Evolutionary conservation across 2,797 vertebrate genomes (phyloP), one percentile per base, ranked within the genome.

Genomic region (Enteromius thamalakanensis): DNA sequence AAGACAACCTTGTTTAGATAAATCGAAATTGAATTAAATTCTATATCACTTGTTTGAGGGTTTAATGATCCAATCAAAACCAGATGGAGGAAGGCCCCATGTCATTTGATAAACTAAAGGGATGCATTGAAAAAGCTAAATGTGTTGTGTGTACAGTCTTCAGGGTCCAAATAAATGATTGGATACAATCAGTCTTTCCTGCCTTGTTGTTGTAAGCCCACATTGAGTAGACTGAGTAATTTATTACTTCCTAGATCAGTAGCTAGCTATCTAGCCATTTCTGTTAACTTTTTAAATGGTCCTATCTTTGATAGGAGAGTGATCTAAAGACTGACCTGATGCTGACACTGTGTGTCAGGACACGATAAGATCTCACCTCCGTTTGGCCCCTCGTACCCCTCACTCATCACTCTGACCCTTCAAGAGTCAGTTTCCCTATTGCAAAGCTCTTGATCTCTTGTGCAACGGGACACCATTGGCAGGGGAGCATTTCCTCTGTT

Each of bases 301-400:
- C 11, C 21, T 10, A 32, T 79, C 51, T 81, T 82, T 88, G 78
- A 74, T 78, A 55, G 78, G 65, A 68, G 21, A 23, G n/a, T 76
- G 69, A 84, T 76, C 70, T 85, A 79, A 88, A 85, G 34, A 72
- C 45, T 40, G 81, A 80, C 85, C 76, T 81, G 69, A 83, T 70
- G 72, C 60, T 85, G 85, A 87, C 76, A 79, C 72, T 45, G n/a
- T 26, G 6, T 80, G 45, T 86, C 67, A 64, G 70, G 65, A 51
- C 79, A 69, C 8, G 79, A 89, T 87, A 86, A 86, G 76, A 85
- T 86, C 79, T 87, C 75, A 84, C 83, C 86, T 86, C 81, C 8
- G 70, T 81, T 76, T 85, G 85, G 65, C 86, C 78, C 53, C 26
- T 72, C 4, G 55, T 40, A 75, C 53, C 17, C 42, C 67, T 70